phyloP scores from a whole-genome alignment of 2,113 vertebrate species.

The Phalacrocorax aristotelis region DNA sequence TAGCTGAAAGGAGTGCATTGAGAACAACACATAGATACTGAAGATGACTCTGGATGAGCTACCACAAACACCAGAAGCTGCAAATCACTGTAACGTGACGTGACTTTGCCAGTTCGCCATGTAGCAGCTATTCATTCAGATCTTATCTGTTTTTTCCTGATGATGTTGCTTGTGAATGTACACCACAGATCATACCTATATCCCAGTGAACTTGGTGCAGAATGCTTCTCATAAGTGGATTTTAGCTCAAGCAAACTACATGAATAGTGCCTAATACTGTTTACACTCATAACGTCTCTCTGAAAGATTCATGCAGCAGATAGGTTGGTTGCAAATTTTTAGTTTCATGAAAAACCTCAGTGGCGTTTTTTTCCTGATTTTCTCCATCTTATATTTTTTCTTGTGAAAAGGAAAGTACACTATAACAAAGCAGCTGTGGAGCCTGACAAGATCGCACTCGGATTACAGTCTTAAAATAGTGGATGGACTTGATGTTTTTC shows the following conservation, averaged over 20 bases:
- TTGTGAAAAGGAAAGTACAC: background rate
- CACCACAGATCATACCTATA: background rate
- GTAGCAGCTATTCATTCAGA: accelerated
- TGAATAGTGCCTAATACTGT: background rate
- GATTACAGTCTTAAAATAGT: background rate
- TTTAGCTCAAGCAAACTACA: background rate
- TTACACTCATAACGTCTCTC: background rate
- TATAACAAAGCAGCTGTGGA: background rate
- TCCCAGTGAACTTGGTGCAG: background rate
- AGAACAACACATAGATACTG: background rate
- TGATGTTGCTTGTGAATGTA: background rate
- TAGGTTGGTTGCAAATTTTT: background rate
- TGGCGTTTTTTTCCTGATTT: background rate
- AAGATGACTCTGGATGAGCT: background rate
- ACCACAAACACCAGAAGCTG: background rate
- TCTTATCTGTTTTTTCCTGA: background rate
- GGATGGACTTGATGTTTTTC: background rate
- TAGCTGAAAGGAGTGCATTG: background rate
- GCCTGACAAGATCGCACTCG: background rate
- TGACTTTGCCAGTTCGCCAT: background rate
- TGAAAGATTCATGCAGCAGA: background rate
- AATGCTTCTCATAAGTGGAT: background rate
- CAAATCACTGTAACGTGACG: background rate
- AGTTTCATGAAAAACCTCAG: background rate
- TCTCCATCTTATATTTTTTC: background rate